Conservation (phyloP, 2,888 invertebrate species). For the Apodemia hepburni region DNA sequence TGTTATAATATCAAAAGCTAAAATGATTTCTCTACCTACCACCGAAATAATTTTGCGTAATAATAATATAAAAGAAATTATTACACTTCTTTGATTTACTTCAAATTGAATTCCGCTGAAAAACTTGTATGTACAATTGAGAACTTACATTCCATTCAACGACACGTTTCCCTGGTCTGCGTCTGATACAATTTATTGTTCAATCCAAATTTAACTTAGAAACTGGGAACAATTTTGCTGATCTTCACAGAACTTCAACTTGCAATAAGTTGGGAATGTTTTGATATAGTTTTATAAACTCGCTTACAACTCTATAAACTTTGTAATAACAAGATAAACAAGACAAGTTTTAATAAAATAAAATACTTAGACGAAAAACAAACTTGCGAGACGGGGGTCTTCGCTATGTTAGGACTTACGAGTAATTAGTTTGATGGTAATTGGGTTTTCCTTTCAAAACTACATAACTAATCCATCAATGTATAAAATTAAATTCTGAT, state of each 20-base stretch:
- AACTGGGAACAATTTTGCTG: constrained; percentile 41
- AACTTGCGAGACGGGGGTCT: background rate
- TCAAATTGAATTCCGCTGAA: background rate
- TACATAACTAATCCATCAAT: background rate
- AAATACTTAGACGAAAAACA: constrained; percentile 1
- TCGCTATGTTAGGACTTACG: background rate
- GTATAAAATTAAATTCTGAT: too few relatives aligned
- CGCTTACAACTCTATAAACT: constrained; percentile 7
- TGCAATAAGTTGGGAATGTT: constrained; percentile 30
- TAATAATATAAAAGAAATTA: background rate
- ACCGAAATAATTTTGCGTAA: too few relatives aligned
- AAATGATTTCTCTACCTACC: too few relatives aligned
- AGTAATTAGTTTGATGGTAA: background rate
- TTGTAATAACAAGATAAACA: constrained; percentile 5
- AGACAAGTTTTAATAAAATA: constrained; percentile 12
- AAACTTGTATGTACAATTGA: constrained; percentile 1
- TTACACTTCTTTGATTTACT: background rate
- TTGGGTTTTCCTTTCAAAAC: background rate
- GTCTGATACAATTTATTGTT: constrained; percentile 45
- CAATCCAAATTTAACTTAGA: constrained; percentile 43
- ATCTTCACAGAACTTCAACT: constrained; percentile 40
- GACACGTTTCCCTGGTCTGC: constrained; percentile 35
- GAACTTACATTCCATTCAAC: constrained; percentile 18
- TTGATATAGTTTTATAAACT: constrained; percentile 25
- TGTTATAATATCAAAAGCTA: too few relatives aligned